Base-by-base conservation (phyloP, 1,140 invertebrate genomes). In the Drosophila pseudoobscura region DNA sequence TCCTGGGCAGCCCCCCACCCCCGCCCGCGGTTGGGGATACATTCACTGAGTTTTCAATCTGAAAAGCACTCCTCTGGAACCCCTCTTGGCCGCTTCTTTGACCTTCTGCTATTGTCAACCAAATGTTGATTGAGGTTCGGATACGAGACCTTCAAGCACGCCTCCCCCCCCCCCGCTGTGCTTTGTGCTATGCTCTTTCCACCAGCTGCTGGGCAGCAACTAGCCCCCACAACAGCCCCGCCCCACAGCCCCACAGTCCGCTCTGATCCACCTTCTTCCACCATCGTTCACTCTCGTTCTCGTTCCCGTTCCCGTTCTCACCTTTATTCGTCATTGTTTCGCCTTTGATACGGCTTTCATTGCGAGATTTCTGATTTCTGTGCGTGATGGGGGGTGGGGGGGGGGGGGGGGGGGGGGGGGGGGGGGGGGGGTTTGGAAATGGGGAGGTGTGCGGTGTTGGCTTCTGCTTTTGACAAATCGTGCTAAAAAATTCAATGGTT, bases 381-480 rank as follows among this genome's bases (percentile, higher is more conserved):
- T 62, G 73, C 56, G 50, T 57, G 47, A 35, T 22, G 2, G 31
- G 31, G 2, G 31, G 31, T 3, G 35, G 31, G 35, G 3, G 7
- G 6, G 6, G 31, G 31, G 31, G 31, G 31, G 31, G 31, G 31
- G 35, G 31, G 35, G 3, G 7, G 6, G 6, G 2, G n/a, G n/a
- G n/a, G 31, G 31, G 0, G 35, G 31, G 35, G 3, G 7, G 6
- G 6, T n/a, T n/a, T n/a, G n/a, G n/a, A n/a, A n/a, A n/a, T n/a
- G 31, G 31, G 31, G 31, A 8, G 31, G 31, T 17, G 22, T 62
- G 45, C 49, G 59, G 58, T 70, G 35, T 52, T 26, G 41, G 70
- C 26, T 35, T 56, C 61, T 66, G 71, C 73, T 75, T 68, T 68
- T 82, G 78, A 82, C 79, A 82, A 78, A 74, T 78, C 61, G 78